Percentiles rank a stretch among this genome's conserved stretches.
These are phyloP conservation scores for Drosophila oshimai DNA, from an alignment of 1,140 invertebrate genomes.

Conservation along the genomic window DNA sequence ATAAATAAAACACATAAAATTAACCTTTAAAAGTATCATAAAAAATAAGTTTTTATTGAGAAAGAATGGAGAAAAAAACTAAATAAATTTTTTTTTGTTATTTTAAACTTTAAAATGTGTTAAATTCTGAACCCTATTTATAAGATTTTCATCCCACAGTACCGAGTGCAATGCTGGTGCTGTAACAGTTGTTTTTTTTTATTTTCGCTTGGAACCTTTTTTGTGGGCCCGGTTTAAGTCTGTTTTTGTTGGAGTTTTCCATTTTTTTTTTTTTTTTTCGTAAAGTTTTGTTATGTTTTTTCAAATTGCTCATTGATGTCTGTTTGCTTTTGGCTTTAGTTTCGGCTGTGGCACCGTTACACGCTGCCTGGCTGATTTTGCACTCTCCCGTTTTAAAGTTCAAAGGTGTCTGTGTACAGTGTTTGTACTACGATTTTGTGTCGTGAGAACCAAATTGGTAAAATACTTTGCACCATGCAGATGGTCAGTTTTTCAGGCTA, in stretches of 20 bases:
- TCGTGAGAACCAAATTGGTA: constrained; percentile 69
- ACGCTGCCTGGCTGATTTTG: constrained; percentile 36
- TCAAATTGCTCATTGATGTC: constrained; percentile 64
- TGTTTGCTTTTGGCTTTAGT: constrained; percentile 66
- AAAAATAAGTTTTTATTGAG: no score
- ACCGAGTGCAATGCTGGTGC: constrained; percentile 16
- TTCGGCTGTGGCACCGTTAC: constrained; percentile 34
- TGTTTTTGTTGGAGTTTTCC: constrained; percentile 34
- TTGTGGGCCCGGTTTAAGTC: constrained; percentile 46
- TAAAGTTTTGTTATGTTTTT: constrained; percentile 27
- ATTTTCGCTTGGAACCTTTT: constrained; percentile 62
- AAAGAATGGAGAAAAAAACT: no score
- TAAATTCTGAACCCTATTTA: neutral
- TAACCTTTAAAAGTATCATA: neutral
- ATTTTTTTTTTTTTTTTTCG: constrained; percentile 44
- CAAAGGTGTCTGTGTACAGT: constrained; percentile 55
- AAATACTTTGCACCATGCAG: constrained; percentile 24
- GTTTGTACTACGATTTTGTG: constrained; percentile 36
- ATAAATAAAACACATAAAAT: no score
- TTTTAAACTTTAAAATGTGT: neutral
- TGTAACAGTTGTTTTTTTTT: constrained; percentile 77
- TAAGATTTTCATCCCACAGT: constrained; percentile 28
- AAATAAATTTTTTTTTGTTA: neutral
- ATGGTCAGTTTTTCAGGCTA: constrained; percentile 26
- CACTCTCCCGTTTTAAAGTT: constrained; percentile 79